These are phyloP conservation scores for Xanthorhoe designata DNA, from an alignment of 2,888 invertebrate genomes.

Conservation along the genomic window DNA sequence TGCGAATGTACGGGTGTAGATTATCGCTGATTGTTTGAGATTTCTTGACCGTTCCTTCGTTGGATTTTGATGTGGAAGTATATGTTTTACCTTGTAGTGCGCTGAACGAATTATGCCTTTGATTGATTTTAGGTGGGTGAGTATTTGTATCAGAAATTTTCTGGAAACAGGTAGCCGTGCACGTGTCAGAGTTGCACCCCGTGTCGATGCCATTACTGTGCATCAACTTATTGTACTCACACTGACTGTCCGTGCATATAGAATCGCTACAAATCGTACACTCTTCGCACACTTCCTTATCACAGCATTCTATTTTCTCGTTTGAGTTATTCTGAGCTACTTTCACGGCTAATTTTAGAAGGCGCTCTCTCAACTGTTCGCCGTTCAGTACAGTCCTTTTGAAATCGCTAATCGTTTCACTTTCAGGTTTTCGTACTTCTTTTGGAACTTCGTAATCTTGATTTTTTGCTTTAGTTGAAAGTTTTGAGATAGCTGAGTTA, in stretches of 20 bases:
- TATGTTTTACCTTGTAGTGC: constrained; percentile 77
- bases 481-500: constrained; percentile 62
- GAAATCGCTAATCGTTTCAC: constrained; percentile 74
- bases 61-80: constrained; percentile 61
- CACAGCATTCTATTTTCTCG: constrained; percentile 83
- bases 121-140: constrained; percentile 62
- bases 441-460: constrained; percentile 55
- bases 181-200: constrained; percentile 77
- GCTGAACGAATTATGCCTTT: constrained; percentile 80
- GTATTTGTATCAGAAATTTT: constrained; percentile 66
- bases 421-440: constrained; percentile 59
- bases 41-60: constrained; percentile 75
- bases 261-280: constrained; percentile 82
- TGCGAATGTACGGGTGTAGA: constrained; percentile 82
- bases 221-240: constrained; percentile 80
- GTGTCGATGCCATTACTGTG: constrained; percentile 76
- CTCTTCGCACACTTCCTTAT: constrained; percentile 81
- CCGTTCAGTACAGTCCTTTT: constrained; percentile 85
- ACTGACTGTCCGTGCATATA: constrained; percentile 82
- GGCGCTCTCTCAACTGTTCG: constrained; percentile 87
- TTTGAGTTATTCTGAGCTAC: constrained; percentile 73
- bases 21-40: constrained; percentile 79
- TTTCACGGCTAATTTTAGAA: constrained; percentile 87
- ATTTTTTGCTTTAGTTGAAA: constrained; percentile 51
- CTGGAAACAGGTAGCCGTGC: constrained; percentile 75